phyloP scores from a whole-genome alignment of 2,113 vertebrate species.

The Camelus dromedarius region DNA sequence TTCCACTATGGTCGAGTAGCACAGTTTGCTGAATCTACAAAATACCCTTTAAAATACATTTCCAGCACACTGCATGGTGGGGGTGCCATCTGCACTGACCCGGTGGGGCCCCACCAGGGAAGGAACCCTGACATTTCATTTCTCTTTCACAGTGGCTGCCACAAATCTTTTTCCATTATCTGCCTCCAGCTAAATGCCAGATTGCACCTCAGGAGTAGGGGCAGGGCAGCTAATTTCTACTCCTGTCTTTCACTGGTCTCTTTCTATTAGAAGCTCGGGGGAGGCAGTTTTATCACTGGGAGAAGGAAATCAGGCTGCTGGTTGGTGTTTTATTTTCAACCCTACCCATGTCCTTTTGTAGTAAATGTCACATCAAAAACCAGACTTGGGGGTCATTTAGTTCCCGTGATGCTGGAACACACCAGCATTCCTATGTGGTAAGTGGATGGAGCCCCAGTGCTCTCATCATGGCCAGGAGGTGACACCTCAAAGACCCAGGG shows the following conservation, averaged over 20 bases:
- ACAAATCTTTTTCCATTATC: conserved; percentile 30
- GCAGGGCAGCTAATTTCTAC: neutral
- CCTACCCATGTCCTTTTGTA: neutral
- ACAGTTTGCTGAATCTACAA: neutral
- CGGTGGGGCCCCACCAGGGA: accelerated
- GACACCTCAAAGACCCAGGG: neutral
- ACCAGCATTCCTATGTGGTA: accelerated
- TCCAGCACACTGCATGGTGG: neutral
- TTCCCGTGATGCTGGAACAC: neutral
- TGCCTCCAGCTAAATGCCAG: conserved; percentile 52
- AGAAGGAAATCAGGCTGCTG: neutral
- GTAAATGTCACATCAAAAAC: neutral
- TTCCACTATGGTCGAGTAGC: neutral
- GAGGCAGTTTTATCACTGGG: neutral
- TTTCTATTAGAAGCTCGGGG: neutral
- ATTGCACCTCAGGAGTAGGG: neutral
- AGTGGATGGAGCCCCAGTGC: neutral
- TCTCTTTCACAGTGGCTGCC: neutral
- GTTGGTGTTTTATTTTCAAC: neutral
- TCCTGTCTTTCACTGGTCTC: conserved; percentile 35
- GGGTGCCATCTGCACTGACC: neutral
- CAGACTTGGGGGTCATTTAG: neutral
- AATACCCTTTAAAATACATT: neutral
- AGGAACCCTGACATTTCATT: conserved; percentile 59
- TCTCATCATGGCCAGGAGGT: accelerated